Conservation (phyloP, 1,140 invertebrate species). For the Chionoecetes opilio region DNA sequence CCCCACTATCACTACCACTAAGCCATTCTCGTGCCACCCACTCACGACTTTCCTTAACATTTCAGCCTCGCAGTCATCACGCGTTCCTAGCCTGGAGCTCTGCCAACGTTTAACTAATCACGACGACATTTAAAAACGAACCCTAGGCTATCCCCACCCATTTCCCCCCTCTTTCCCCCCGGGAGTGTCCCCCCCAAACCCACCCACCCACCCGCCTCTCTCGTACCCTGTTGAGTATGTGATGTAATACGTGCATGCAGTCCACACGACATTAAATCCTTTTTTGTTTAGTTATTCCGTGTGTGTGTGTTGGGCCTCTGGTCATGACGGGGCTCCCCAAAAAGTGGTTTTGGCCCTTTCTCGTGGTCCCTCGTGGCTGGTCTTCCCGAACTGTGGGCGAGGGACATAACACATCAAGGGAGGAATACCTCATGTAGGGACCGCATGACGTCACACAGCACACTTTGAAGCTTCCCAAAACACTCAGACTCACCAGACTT, state of each 20-base stretch:
- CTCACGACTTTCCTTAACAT: neutral
- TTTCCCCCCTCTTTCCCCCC: neutral
- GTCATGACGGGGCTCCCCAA: neutral
- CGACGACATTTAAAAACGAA: constrained; percentile 10
- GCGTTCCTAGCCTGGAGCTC: neutral
- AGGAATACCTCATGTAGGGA: no score
- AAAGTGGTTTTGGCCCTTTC: neutral
- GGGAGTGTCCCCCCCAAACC: neutral
- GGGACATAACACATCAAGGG: neutral
- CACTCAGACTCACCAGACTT: no score
- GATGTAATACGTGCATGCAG: no score
- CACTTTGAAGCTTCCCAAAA: no score
- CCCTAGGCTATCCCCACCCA: neutral
- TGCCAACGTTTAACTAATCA: constrained; percentile 38
- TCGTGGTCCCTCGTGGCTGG: neutral
- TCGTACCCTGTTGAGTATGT: no score
- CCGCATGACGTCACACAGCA: no score
- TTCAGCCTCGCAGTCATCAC: constrained; percentile 36
- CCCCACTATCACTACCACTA: no score
- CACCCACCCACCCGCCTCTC: neutral
- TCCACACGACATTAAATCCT: no score
- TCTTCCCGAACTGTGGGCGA: neutral
- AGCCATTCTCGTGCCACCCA: no score
- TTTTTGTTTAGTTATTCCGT: neutral
- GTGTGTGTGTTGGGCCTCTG: neutral